Conservation (phyloP, 2,888 invertebrate genomes). For the Volucella inflata region DNA sequence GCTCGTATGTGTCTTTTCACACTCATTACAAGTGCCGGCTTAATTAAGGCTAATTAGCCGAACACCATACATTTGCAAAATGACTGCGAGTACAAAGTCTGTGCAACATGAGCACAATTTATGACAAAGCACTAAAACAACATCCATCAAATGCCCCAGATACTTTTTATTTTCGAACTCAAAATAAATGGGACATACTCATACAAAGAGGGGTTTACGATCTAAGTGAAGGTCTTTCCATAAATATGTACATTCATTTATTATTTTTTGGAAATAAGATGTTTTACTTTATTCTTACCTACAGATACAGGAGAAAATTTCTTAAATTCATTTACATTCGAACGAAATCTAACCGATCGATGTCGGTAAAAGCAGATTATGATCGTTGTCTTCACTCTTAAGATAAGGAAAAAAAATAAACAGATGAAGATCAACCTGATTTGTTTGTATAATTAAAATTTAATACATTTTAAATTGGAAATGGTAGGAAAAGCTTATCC, state of each 20-base stretch:
- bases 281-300: too few relatives aligned
- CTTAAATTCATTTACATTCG: too few relatives aligned
- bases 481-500: too few relatives aligned
- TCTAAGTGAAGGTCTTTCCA: conserved; percentile 1
- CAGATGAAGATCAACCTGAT: too few relatives aligned
- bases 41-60: conserved; percentile 50
- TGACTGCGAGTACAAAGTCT: conserved; percentile 18
- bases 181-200: conserved; percentile 27
- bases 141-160: background rate
- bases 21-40: conserved; percentile 23
- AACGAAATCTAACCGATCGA: too few relatives aligned
- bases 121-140: conserved; percentile 7
- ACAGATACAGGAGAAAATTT: too few relatives aligned
- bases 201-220: background rate
- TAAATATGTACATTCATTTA: background rate
- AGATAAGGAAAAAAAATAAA: too few relatives aligned
- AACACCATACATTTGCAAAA: background rate
- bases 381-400: too few relatives aligned
- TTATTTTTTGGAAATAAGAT: background rate
- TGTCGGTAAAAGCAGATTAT: too few relatives aligned
- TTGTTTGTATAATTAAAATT: too few relatives aligned
- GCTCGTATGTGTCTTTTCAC: conserved; percentile 4
- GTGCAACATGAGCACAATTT: conserved; percentile 13
- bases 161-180: background rate
- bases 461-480: too few relatives aligned